A percentile compares a stretch with the other conserved stretches of the same genome.
Conservation (phyloP, 1,140 invertebrate genomes). For the Caenorhabditis briggsae region DNA sequence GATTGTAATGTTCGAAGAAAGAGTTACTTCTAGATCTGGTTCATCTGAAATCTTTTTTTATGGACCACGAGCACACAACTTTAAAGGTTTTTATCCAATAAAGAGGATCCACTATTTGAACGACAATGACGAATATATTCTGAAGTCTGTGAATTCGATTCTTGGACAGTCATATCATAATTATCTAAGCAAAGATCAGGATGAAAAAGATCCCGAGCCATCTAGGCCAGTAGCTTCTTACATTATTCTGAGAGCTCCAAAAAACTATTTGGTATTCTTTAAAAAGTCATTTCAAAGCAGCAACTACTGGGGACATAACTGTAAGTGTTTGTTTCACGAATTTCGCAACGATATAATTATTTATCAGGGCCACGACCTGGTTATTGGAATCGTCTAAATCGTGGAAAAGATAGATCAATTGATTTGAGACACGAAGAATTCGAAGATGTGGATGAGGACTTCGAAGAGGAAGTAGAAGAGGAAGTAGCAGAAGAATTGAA, state of each 20-base stretch:
- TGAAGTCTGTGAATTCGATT: neutral
- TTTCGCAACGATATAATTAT: neutral
- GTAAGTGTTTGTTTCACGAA: neutral
- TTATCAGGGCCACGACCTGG: slow-evolving; percentile 15
- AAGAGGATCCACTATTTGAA: neutral
- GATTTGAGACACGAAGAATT: slow-evolving; percentile 9
- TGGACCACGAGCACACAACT: neutral
- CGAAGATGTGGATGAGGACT: neutral
- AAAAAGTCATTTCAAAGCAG: neutral
- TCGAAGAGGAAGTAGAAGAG: too few species aligned
- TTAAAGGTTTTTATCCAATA: neutral
- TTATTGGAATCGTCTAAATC: slow-evolving; percentile 15
- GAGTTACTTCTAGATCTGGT: neutral
- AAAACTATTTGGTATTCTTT: neutral
- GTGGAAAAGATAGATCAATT: neutral
- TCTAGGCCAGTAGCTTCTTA: neutral
- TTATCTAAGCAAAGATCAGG: neutral
- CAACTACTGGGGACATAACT: neutral
- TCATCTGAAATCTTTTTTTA: too few species aligned
- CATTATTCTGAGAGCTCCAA: neutral
- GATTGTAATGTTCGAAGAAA: neutral
- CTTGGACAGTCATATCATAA: neutral
- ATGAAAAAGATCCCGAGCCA: neutral
- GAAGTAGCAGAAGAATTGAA: too few species aligned
- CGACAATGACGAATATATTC: neutral